Percentiles rank a stretch among this genome's conserved stretches.
phyloP scores from a whole-genome alignment of 2,113 vertebrate genomes.

The Pleuronectes platessa region DNA sequence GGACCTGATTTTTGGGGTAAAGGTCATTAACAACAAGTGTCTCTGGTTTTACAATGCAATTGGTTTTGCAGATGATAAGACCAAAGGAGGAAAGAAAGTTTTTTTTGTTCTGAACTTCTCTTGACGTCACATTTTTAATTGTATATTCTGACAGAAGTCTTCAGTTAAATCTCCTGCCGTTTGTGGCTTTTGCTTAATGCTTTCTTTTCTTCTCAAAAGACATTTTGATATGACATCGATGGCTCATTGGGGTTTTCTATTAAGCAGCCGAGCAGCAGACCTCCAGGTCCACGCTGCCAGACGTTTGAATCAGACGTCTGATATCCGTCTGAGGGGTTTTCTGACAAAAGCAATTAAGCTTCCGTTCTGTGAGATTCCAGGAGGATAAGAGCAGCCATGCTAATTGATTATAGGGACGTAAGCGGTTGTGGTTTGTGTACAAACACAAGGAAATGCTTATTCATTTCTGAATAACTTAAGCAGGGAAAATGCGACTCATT shows the following conservation, averaged over 20 bases:
- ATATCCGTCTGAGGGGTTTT: background rate
- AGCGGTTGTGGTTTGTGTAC: too few species aligned
- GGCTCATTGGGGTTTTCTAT: too few species aligned
- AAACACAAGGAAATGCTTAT: too few species aligned
- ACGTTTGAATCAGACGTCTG: background rate
- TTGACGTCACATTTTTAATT: background rate
- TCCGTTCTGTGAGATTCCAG: conserved; percentile 22
- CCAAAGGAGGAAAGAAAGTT: too few species aligned
- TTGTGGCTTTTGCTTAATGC: background rate
- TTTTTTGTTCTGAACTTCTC: too few species aligned
- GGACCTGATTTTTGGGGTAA: too few species aligned
- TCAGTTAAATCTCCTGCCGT: background rate
- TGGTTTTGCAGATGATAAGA: too few species aligned
- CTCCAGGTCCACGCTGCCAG: background rate
- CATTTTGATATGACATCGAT: background rate
- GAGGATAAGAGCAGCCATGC: background rate
- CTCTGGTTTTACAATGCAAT: too few species aligned
- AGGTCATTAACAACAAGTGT: too few species aligned
- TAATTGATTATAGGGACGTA: conserved; percentile 18
- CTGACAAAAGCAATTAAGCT: background rate
- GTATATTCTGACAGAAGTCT: background rate
- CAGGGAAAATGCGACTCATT: background rate
- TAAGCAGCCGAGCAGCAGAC: background rate
- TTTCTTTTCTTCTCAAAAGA: background rate
- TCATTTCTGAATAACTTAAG: background rate